phyloP scores from a whole-genome alignment of 2,888 invertebrate species.

The Drosophila neotestacea region DNA sequence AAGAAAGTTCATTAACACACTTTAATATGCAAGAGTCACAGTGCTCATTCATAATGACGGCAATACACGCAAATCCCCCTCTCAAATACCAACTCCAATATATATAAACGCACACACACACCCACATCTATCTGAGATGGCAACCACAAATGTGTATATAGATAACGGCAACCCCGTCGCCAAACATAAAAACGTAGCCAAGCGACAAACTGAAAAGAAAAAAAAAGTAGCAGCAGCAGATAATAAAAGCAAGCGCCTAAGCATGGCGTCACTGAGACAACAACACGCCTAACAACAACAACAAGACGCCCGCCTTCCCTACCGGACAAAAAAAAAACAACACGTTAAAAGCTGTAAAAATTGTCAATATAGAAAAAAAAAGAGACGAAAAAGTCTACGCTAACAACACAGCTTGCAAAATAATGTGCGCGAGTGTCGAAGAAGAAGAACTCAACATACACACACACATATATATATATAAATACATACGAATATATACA shows the following conservation, averaged over 20 bases:
- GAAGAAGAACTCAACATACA: slow-evolving; percentile 58
- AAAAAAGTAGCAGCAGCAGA: slow-evolving; percentile 59
- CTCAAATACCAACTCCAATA: slow-evolving; percentile 7
- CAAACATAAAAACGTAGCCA: slow-evolving; percentile 69
- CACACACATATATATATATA: slow-evolving; percentile 24
- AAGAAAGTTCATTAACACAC: slow-evolving; percentile 71
- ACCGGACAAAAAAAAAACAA: slow-evolving; percentile 23
- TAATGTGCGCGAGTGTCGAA: slow-evolving; percentile 76
- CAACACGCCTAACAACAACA: slow-evolving; percentile 38
- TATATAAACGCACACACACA: slow-evolving; percentile 22
- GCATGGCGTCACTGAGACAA: slow-evolving; percentile 73
- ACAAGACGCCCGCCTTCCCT: slow-evolving; percentile 26
- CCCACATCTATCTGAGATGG: slow-evolving; percentile 36
- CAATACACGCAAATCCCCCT: slow-evolving; percentile 35
- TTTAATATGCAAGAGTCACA: slow-evolving; percentile 42
- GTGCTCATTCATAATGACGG: slow-evolving; percentile 66
- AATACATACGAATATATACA: slow-evolving; percentile 50
- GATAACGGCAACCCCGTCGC: slow-evolving; percentile 70
- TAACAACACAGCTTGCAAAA: slow-evolving; percentile 70
- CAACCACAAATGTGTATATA: slow-evolving; percentile 63
- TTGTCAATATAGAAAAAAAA: slow-evolving; percentile 71
- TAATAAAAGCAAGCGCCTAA: slow-evolving; percentile 71
- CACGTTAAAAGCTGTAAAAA: slow-evolving; percentile 76
- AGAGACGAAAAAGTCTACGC: slow-evolving; percentile 48
- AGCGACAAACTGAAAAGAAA: slow-evolving; percentile 59